Base-by-base conservation (phyloP, 2,113 vertebrate genomes). In the Mionectes macconnelli region DNA sequence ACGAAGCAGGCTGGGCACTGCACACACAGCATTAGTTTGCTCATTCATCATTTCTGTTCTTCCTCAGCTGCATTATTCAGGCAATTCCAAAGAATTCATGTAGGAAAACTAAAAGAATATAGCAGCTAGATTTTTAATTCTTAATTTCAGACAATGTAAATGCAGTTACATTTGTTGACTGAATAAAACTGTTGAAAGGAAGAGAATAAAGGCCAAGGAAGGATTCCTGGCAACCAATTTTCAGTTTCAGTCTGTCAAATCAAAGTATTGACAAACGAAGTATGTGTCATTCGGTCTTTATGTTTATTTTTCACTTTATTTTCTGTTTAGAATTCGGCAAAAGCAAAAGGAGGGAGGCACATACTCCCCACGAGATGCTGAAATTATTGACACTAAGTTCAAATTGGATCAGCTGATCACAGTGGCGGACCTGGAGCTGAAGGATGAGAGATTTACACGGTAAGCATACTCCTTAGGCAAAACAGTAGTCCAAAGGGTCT, bases 361-460 rank as follows among this genome's bases (percentile, higher is more conserved):
- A 0, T 99, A 99, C 76, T 99, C 99, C 40, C 99, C 99, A 75
- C 97, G 98, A 81, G 98, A 99, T 94, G 99, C 99, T 70, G 99
- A 99, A 98, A 99, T 99, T 92, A 98, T 99, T 94, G 99, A 99
- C 96, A 99, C 99, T 16, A 99, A 99, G 96, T 99, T 98, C 95
- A 99, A 99, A 95, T 98, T 99, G 95, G 99, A 99, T 97, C 99
- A 99, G 97, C 98, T 99, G 96, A 99, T 99, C 57, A 98, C 99
- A 69, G 98, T 99, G 95, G 99, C 99, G 90, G 99, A 99, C 97
- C 97, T 99, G 98, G 99, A 99, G 92, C 97, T 99, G 93, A 99
- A 99, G 97, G 99, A 99, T 72, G 99, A 99, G 97, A 99, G 99
- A 96, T 98, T 99, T 97, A 99, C 99, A 85, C 98, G 99, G 99